Evolutionary conservation across 2,797 vertebrate species (phyloP).

Genomic region (Moxostoma hubbsi): DNA sequence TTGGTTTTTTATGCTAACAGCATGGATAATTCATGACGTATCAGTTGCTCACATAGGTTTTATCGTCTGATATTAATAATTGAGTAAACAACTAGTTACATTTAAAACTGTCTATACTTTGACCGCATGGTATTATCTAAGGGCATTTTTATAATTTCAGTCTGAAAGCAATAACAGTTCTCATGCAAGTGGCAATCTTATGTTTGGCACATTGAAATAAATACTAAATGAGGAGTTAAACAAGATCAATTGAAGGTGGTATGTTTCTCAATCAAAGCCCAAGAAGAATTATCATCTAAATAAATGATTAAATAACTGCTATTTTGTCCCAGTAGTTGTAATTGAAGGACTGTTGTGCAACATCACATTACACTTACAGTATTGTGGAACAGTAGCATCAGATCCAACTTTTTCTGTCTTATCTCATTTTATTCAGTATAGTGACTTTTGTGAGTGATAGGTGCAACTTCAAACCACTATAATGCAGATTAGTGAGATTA

Average conservation of each 20-base stretch:
- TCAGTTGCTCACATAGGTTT: neutral
- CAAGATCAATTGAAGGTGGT: neutral
- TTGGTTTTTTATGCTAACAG: no score
- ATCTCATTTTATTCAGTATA: neutral
- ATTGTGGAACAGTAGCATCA: conserved; percentile 19
- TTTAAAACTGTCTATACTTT: neutral
- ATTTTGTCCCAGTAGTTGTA: neutral
- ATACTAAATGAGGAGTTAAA: no score
- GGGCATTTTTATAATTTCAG: neutral
- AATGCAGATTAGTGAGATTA: neutral
- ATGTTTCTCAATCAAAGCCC: neutral
- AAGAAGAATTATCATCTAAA: neutral
- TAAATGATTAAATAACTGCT: neutral
- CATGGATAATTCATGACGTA: no score
- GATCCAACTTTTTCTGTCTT: no score
- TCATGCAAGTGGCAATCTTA: neutral
- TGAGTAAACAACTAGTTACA: neutral
- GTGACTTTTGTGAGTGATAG: neutral
- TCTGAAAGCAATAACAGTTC: conserved; percentile 24
- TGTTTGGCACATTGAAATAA: neutral
- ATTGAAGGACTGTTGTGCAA: neutral
- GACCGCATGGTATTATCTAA: neutral
- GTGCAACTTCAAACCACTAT: neutral
- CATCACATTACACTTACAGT: neutral
- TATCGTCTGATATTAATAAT: neutral